These are phyloP conservation scores for Gisinianus flammeolus DNA, from an alignment of 2,888 invertebrate genomes.

Conservation along the genomic window DNA sequence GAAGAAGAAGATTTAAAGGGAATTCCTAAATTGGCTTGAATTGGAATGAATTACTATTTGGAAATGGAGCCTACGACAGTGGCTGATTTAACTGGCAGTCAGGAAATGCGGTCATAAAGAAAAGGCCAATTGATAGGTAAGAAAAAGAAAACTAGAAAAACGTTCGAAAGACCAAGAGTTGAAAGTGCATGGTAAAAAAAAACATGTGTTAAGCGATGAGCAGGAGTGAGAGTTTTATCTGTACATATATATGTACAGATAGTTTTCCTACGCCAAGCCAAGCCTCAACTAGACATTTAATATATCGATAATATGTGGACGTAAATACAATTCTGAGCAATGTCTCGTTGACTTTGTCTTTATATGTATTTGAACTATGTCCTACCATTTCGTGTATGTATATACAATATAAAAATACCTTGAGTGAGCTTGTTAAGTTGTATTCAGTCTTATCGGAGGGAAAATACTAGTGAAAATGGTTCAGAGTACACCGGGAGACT, in stretches of 20 bases:
- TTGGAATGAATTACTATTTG: constrained; percentile 22
- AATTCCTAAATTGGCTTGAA: constrained; percentile 24
- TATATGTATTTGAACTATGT: no score
- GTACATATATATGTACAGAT: background rate
- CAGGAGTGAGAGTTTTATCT: background rate
- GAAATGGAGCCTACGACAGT: constrained; percentile 3
- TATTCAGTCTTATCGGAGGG: no score
- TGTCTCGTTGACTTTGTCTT: no score
- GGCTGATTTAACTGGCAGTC: constrained; percentile 14
- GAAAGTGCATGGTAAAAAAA: background rate
- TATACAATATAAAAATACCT: no score
- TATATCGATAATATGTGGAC: no score
- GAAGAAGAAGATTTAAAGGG: constrained; percentile 23
- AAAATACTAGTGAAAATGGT: no score
- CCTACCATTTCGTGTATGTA: no score
- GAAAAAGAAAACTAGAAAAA: constrained; percentile 16
- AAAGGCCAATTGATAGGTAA: constrained; percentile 22
- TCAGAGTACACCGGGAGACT: no score
- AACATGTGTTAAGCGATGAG: background rate
- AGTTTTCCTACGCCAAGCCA: background rate
- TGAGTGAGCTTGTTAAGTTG: no score
- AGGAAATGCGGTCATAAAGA: constrained; percentile 30
- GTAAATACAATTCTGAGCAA: no score
- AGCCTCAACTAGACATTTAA: background rate
- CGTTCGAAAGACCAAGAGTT: background rate